Evolutionary conservation across 2,888 invertebrate species (phyloP).

Genomic region (Calameuta idolon): DNA sequence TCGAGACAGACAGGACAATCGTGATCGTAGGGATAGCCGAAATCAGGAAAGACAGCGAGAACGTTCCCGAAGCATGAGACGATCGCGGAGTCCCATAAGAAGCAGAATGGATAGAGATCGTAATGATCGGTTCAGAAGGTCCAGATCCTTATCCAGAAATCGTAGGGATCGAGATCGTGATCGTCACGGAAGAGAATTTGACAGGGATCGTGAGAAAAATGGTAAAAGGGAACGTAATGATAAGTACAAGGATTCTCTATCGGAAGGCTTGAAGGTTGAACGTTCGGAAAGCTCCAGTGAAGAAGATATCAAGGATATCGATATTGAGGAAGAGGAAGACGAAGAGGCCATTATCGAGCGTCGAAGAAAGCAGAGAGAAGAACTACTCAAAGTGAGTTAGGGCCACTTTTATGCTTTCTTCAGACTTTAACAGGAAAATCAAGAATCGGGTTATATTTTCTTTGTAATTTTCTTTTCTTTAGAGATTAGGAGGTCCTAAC

Average conservation of each 20-base stretch:
- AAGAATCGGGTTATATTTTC: neutral
- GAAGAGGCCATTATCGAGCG: conserved; percentile 94
- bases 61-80: conserved; percentile 55
- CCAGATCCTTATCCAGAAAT: conserved; percentile 53
- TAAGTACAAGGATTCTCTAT: conserved; percentile 78
- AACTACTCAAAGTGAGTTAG: conserved; percentile 80
- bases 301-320: conserved; percentile 76
- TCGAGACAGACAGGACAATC: conserved; percentile 61
- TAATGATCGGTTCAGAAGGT: conserved; percentile 54
- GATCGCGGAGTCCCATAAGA: conserved; percentile 60
- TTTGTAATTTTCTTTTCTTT: conserved; percentile 30
- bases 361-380: conserved; percentile 88
- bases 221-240: conserved; percentile 67
- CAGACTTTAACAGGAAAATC: neutral
- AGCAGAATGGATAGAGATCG: conserved; percentile 53
- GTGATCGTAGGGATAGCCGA: conserved; percentile 58
- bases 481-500: conserved; percentile 72
- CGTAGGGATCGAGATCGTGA: conserved; percentile 56
- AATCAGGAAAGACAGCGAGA: conserved; percentile 55
- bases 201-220: conserved; percentile 65
- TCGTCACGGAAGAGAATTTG: conserved; percentile 59
- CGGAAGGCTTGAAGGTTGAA: conserved; percentile 81
- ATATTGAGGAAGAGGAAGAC: conserved; percentile 89
- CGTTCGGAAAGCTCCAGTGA: conserved; percentile 77
- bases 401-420: neutral